Evolutionary conservation across 2,113 vertebrate genomes (phyloP).

Genomic region (Erythrolamprus reginae): DNA sequence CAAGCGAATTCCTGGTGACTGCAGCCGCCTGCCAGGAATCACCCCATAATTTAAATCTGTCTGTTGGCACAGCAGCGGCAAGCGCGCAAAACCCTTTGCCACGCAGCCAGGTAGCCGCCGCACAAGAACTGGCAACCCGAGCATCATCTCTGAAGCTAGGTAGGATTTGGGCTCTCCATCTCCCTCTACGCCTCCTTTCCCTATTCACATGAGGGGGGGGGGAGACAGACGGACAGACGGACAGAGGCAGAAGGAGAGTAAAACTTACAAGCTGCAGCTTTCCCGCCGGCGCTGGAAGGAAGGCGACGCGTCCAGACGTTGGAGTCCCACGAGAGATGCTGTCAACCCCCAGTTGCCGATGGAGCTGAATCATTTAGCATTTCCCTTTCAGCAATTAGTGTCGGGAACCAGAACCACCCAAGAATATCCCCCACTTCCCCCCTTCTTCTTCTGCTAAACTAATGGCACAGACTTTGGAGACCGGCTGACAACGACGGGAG

Average conservation of each 20-base stretch:
- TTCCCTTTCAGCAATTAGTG: conserved; percentile 4
- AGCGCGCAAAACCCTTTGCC: neutral
- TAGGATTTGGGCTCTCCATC: neutral
- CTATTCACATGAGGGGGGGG: neutral
- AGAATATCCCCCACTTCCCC: neutral
- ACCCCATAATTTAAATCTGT: neutral
- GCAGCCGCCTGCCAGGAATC: neutral
- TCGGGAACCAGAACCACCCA: no score
- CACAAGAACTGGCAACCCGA: neutral
- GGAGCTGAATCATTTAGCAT: conserved; percentile 34
- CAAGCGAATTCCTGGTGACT: neutral
- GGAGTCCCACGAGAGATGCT: conserved; percentile 26
- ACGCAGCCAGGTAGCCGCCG: neutral
- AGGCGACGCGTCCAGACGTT: conserved; percentile 35
- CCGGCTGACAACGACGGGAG: conserved; percentile 13
- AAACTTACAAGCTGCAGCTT: conserved; percentile 52
- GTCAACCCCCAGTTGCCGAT: conserved; percentile 32
- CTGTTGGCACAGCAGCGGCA: neutral
- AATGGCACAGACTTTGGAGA: conserved; percentile 2
- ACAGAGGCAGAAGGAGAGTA: neutral
- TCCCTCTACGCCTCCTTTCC: neutral
- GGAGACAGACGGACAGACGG: neutral
- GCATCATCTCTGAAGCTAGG: neutral
- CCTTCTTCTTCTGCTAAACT: accelerated
- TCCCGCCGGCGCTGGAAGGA: conserved; percentile 32